Conservation (phyloP, 2,888 invertebrate species). For the Strigamia crassipes region DNA sequence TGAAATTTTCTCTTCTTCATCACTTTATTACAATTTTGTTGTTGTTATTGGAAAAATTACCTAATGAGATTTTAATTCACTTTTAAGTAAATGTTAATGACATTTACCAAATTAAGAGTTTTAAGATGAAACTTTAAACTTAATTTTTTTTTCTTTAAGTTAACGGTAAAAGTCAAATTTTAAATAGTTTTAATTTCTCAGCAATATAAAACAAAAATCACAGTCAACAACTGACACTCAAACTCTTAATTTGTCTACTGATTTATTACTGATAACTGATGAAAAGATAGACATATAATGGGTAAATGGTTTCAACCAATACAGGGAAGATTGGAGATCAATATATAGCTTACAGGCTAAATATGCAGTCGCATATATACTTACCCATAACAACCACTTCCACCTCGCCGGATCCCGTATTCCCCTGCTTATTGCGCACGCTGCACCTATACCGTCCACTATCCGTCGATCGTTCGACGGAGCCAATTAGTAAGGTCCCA, state of each 20-base stretch:
- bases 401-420: slow-evolving; percentile 46
- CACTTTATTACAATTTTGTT: slow-evolving; percentile 14
- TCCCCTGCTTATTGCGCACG: slow-evolving; percentile 46
- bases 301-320: slow-evolving; percentile 31
- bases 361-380: slow-evolving; percentile 27
- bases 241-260: slow-evolving; percentile 8
- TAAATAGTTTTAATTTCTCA: neutral
- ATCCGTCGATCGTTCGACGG: slow-evolving; percentile 44
- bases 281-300: neutral
- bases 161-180: neutral
- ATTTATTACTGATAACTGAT: neutral
- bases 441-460: slow-evolving; percentile 45
- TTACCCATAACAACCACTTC: slow-evolving; percentile 48
- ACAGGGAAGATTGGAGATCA: neutral
- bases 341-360: neutral
- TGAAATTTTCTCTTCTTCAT: slow-evolving; percentile 5
- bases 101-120: neutral
- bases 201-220: neutral
- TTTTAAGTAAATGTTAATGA: neutral
- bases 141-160: neutral
- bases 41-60: slow-evolving; percentile 5
- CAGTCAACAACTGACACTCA: neutral
- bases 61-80: slow-evolving; percentile 15
- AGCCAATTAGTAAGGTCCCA: slow-evolving; percentile 45
- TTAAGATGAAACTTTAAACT: neutral